A percentile compares a stretch with the other conserved stretches of the same genome.
Evolutionary conservation across 30 jellyfish, hydroid and myxozoan species (phyloP).

Genomic region (Cassiopea xamachana): DNA sequence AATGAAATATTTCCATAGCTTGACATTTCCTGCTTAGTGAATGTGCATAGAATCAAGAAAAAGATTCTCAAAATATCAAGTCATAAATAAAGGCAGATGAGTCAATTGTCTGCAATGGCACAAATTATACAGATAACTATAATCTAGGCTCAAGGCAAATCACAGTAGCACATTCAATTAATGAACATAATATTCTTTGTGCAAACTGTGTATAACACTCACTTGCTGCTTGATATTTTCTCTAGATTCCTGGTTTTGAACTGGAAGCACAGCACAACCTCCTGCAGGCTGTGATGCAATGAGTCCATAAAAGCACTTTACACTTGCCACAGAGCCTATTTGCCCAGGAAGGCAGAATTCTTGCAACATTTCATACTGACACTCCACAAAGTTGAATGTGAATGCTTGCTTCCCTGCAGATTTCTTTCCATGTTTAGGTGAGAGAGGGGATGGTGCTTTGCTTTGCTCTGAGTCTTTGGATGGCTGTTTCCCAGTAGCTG

Average conservation of each 20-base stretch:
- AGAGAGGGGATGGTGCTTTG: slow-evolving; percentile 46
- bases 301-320: slow-evolving; percentile 53
- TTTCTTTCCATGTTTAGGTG: slow-evolving; percentile 24
- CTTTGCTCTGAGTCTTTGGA: slow-evolving; percentile 66
- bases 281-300: slow-evolving; percentile 97
- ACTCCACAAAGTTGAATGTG: not conserved
- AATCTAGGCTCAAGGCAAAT: too few relatives aligned
- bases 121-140: too few relatives aligned
- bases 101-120: too few relatives aligned
- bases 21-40: too few relatives aligned
- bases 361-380: slow-evolving; percentile 30
- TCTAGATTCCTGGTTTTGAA: slow-evolving; percentile 26
- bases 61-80: too few relatives aligned
- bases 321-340: slow-evolving; percentile 85
- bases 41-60: too few relatives aligned
- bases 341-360: slow-evolving; percentile 78
- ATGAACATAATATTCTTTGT: not conserved
- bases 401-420: slow-evolving; percentile 13
- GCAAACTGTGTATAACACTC: not conserved
- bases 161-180: not conserved
- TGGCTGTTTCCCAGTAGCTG: slow-evolving; percentile 57
- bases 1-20: too few relatives aligned
- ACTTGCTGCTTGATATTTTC: not conserved
- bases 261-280: slow-evolving; percentile 86
- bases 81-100: too few relatives aligned